These are phyloP conservation scores for Drosophila mimica DNA, from an alignment of 2,888 invertebrate genomes.

Conservation along the genomic window DNA sequence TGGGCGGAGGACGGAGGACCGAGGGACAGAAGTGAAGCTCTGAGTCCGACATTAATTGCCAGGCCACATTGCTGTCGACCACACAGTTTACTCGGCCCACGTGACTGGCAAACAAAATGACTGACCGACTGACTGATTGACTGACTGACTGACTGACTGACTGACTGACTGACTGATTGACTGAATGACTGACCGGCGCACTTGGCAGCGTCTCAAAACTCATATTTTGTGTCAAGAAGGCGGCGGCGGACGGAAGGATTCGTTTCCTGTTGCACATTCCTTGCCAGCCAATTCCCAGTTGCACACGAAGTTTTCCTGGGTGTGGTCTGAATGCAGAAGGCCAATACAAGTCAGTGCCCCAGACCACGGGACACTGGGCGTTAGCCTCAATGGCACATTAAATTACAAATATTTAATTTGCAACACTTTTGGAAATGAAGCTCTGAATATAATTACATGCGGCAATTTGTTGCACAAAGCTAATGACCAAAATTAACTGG, in stretches of 20 bases:
- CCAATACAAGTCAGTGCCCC: not conserved
- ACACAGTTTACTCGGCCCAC: constrained; percentile 57
- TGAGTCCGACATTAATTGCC: constrained; percentile 46
- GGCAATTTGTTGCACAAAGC: not conserved
- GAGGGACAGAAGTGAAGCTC: not conserved
- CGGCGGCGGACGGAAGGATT: not conserved
- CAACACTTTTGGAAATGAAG: not conserved
- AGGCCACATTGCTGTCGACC: constrained; percentile 37
- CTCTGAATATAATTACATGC: no score
- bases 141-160: constrained; percentile 2
- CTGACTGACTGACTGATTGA: constrained; percentile 12
- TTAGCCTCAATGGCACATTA: no score
- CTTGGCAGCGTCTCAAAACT: constrained; percentile 3
- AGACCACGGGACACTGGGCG: not conserved
- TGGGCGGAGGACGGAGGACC: not conserved
- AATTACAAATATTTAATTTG: not conserved
- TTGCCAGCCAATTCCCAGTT: not conserved
- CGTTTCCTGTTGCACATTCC: constrained; percentile 52
- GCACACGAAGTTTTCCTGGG: constrained; percentile 8
- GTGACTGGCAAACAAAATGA: constrained; percentile 43
- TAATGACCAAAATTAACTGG: not conserved
- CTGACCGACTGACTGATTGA: constrained; percentile 17
- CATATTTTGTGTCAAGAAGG: constrained; percentile 42
- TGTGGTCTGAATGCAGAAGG: constrained; percentile 1
- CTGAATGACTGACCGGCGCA: not conserved